These are phyloP conservation scores for Corvus cornix DNA, from an alignment of 2,113 vertebrate species.

Conservation along the genomic window DNA sequence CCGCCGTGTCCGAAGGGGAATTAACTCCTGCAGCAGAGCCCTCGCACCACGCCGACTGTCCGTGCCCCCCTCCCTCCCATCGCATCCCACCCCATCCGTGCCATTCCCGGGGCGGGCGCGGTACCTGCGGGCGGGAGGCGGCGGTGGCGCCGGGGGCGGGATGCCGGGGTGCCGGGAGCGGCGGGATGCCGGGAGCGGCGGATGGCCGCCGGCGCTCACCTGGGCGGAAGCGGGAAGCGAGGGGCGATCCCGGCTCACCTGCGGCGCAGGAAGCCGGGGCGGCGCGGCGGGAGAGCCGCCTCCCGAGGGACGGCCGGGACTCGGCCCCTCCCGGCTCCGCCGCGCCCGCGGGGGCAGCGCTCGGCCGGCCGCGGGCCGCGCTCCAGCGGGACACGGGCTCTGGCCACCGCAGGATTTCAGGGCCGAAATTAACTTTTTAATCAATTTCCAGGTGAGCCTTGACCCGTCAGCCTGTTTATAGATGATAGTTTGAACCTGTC, in stretches of 20 bases:
- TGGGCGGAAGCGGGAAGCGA: constrained; percentile 61
- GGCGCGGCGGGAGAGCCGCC: constrained; percentile 45
- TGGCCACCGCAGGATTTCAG: fast-evolving
- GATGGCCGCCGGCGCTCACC: constrained; percentile 32
- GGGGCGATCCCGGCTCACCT: constrained; percentile 67
- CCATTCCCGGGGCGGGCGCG: neutral
- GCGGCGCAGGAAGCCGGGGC: constrained; percentile 64
- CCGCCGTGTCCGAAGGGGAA: neutral
- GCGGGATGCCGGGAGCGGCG: neutral
- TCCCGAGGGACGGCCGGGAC: constrained; percentile 6
- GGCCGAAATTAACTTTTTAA: neutral
- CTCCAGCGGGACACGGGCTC: neutral
- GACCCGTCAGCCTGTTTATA: neutral
- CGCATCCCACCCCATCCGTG: neutral
- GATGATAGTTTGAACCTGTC: fast-evolving
- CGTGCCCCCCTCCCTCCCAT: neutral
- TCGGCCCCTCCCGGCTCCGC: neutral
- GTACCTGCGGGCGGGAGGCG: neutral
- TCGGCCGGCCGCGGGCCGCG: neutral
- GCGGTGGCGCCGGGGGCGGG: neutral
- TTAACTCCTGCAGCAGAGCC: neutral
- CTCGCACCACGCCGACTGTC: neutral
- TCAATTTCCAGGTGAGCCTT: fast-evolving
- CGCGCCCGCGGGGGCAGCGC: neutral
- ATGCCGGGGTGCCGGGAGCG: neutral